phyloP scores from a whole-genome alignment of 2,797 vertebrate species.

The Chrysocyon brachyurus region DNA sequence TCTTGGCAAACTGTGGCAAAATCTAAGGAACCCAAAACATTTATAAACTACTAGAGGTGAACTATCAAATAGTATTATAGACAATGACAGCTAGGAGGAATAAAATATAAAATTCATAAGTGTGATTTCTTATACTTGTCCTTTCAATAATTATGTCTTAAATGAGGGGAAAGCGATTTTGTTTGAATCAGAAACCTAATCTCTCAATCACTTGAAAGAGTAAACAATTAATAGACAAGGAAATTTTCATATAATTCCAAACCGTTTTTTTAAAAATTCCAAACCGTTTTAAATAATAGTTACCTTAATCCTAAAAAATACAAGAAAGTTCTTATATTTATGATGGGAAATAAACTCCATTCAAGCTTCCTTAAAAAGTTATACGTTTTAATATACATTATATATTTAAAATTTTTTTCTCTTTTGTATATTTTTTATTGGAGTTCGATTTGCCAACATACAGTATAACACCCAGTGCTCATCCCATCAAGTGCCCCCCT shows the following conservation, averaged over 20 bases:
- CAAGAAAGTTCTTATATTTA: neutral
- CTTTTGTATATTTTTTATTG: too few species aligned
- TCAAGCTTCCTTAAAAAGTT: constrained; percentile 2
- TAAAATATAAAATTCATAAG: neutral
- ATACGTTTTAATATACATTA: neutral
- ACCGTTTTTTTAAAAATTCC: neutral
- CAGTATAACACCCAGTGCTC: too few species aligned
- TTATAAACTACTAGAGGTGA: constrained; percentile 51
- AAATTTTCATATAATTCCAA: constrained; percentile 20
- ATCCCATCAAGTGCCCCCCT: too few species aligned
- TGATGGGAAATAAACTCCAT: neutral
- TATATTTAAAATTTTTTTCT: neutral
- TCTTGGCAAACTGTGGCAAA: constrained; percentile 98
- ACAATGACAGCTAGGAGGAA: neutral
- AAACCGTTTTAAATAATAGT: neutral
- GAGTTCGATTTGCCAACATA: too few species aligned
- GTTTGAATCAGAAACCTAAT: constrained; percentile 47
- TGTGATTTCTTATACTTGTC: neutral
- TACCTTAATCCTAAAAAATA: neutral
- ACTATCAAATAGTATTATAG: neutral
- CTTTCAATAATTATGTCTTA: constrained; percentile 4
- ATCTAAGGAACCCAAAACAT: constrained; percentile 88
- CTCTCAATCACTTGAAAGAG: constrained; percentile 22
- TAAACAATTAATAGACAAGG: neutral
- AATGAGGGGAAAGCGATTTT: neutral